Evolutionary conservation across 1,140 invertebrate genomes (phyloP), one percentile per base, ranked within the genome.

Genomic region (Sitodiplosis mosellana): DNA sequence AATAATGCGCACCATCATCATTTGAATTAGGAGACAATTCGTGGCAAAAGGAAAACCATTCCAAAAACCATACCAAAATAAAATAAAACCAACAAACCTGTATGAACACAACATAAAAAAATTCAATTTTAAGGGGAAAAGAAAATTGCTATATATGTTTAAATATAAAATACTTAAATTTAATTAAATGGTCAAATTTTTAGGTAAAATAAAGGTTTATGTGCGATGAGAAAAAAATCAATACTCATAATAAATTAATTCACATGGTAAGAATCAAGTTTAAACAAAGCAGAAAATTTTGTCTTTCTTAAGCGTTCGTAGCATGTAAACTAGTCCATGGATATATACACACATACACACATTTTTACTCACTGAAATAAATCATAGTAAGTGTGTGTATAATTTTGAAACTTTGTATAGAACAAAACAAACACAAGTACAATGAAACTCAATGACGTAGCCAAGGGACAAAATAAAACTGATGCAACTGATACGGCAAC

Each of bases 41-140:
- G 27, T 27, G 27, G 27, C 27, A 10, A 27, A 27, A n/a, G 14
- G 20, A 19, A 22, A 45, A 45, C 20, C n/a, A 11, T 8, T 11
- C 51, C 45, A 50, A 52, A 50, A 54, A 38, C 44, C 42, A 51
- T 53, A 55, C 50, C 52, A 53, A 58, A 59, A 44, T 8, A 19
- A 44, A 44, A 19, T 18, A 19, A 5, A 19, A 18, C 21, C 17
- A 44, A 44, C 7, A 44, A 19, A 19, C 14, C 17, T 19, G 17
- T 44, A 19, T 19, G 5, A 44, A 44, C 17, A 44, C 21, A 19
- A 17, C 17, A 44, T 11, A 44, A 44, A 14, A 19, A 14, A 21
- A 19, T 44, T 21, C 20, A 44, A 44, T 19, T 19, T 19, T 21
- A 15, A 44, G 21, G 14, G 14, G 15, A 44, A 14, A 44, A 44